Evolutionary conservation across 64 coral and sea anemone genomes (phyloP).

Genomic region (Montipora efflorescens): DNA sequence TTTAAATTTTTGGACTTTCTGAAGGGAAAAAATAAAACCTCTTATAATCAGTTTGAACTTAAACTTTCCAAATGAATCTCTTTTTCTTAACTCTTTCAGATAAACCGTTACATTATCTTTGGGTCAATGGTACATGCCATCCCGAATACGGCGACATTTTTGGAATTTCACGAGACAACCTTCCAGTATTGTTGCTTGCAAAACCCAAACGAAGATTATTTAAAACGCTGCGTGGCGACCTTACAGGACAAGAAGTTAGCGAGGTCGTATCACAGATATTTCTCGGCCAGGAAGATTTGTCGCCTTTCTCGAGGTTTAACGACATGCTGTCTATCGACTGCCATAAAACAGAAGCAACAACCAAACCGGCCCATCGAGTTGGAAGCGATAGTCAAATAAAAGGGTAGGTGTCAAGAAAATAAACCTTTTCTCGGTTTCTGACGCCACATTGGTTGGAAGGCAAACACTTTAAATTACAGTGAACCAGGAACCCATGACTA

Average conservation of each 20-base stretch:
- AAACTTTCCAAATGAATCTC: background rate
- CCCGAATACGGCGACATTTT: constrained; percentile 89
- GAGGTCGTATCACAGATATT: constrained; percentile 55
- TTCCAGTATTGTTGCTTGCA: constrained; percentile 81
- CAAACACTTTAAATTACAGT: too few relatives aligned
- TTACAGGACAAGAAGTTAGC: constrained; percentile 29
- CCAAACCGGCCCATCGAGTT: background rate
- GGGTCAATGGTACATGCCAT: constrained; percentile 85
- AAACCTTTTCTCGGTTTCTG: too few relatives aligned
- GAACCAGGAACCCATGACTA: too few relatives aligned
- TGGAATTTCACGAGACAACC: constrained; percentile 65
- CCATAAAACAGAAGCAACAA: background rate
- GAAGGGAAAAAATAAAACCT: background rate
- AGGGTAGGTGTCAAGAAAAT: background rate
- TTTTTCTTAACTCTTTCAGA: constrained; percentile 28
- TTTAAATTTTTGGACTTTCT: too few relatives aligned
- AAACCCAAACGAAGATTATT: constrained; percentile 83
- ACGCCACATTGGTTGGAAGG: too few relatives aligned
- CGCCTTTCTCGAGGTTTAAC: constrained; percentile 71
- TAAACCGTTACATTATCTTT: constrained; percentile 78
- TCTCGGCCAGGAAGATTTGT: constrained; percentile 40
- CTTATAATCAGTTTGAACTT: background rate
- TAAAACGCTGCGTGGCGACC: constrained; percentile 21
- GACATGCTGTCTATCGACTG: constrained; percentile 66
- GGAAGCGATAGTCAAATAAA: background rate